Conservation (phyloP, 1,140 invertebrate species). For the Solenopsis fugax region DNA sequence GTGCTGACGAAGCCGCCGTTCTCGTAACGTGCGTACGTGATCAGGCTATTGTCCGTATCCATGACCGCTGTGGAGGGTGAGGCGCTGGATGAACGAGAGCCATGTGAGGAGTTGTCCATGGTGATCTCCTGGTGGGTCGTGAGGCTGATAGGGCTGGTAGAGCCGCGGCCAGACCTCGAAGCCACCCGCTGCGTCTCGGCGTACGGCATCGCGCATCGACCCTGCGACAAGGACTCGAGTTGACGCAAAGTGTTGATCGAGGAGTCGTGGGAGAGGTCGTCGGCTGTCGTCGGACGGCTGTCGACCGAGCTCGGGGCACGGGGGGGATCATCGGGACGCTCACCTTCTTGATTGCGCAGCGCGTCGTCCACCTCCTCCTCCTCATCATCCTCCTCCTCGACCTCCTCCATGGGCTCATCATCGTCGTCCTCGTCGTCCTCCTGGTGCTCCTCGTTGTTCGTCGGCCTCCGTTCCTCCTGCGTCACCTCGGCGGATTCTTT, state of each 20-base stretch:
- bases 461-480: constrained; percentile 53
- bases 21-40: constrained; percentile 90
- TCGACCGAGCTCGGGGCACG: constrained; percentile 87
- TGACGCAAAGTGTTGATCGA: constrained; percentile 91
- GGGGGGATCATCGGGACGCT: constrained; percentile 85
- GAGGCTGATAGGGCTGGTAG: constrained; percentile 86
- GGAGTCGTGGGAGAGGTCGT: constrained; percentile 89
- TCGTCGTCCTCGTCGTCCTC: constrained; percentile 72
- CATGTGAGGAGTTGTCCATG: constrained; percentile 85
- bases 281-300: constrained; percentile 87
- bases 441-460: constrained; percentile 73
- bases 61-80: constrained; percentile 86
- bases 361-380: constrained; percentile 83
- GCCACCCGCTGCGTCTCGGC: constrained; percentile 75
- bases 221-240: constrained; percentile 93
- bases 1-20: constrained; percentile 91
- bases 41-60: constrained; percentile 86
- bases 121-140: constrained; percentile 80
- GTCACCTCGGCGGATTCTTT: constrained; percentile 51
- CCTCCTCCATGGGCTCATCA: constrained; percentile 67
- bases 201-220: constrained; percentile 86
- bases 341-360: constrained; percentile 84
- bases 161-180: constrained; percentile 86
- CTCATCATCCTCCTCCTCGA: constrained; percentile 76
- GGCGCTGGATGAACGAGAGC: constrained; percentile 86